Evolutionary conservation across 2,797 vertebrate species (phyloP), one percentile per base, ranked within the genome.

Genomic region (Crypturellus tataupa): DNA sequence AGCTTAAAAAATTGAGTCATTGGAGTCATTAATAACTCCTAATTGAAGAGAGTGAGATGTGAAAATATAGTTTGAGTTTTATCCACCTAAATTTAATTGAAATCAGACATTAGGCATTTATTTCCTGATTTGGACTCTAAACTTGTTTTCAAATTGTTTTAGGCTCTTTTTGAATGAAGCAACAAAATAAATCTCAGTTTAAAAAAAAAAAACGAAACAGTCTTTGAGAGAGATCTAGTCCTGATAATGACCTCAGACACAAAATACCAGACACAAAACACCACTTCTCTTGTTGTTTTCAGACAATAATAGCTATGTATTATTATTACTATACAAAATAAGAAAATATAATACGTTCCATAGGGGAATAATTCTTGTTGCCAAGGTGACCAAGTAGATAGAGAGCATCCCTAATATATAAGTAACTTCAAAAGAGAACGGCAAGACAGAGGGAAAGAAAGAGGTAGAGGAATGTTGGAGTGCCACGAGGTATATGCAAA

Each of bases 341-440:
- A 31, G 20, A 51, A 80, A 85, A 94, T 93, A 77, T 24, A 89
- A 23, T 81, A 77, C 89, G 70, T 80, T 92, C 72, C 51, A 23
- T 89, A 84, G 89, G 37, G 29, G 64, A 95, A 84, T 87, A 87
- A 81, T 62, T 80, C 31, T 39, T 83, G 95, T 97, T 97, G 44
- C 92, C 85, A 94, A 90, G 95, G 94, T 94, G 89, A 97, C 87
- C 1, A 62, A 81, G 19, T 94, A 67, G 39, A 93, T 94, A 67
- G 39, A 93, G 46, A 62, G 84, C 40, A 84, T 88, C 59, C 56
- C 35, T 4, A 59, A 68, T 89, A 87, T 93, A 60, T 82, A 92
- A 82, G 49, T 67, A 87, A 79, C 75, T 95, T 39, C 5, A 81
- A 86, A 95, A 72, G 15, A 39, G 21, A 89, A 83, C 63, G 25